These are phyloP conservation scores for Drosophila lowei DNA, from an alignment of 1,140 invertebrate genomes.

Conservation along the genomic window DNA sequence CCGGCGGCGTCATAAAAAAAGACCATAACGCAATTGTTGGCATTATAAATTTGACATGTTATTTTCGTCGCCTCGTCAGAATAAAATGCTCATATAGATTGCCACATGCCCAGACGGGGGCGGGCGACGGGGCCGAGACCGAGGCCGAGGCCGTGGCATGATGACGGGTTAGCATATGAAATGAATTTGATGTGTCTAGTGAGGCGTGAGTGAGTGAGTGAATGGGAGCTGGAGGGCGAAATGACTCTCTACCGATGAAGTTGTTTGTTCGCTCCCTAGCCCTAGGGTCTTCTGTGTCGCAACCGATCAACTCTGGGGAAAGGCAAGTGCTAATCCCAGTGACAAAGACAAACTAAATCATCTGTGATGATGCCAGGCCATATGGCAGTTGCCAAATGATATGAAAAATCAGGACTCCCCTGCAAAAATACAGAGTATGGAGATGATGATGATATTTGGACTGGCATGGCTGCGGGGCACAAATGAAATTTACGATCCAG, in stretches of 20 bases:
- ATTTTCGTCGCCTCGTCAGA: constrained; percentile 75
- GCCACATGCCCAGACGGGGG: constrained; percentile 40
- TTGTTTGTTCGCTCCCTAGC: background rate
- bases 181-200: constrained; percentile 41
- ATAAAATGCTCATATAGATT: constrained; percentile 55
- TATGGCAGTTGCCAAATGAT: background rate
- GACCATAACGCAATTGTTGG: constrained; percentile 69
- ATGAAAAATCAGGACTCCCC: background rate
- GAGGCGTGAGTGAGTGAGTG: constrained; percentile 14
- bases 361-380: background rate
- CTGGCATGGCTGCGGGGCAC: constrained; percentile 14
- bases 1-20: constrained; percentile 50
- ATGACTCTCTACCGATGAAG: background rate
- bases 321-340: constrained; percentile 14
- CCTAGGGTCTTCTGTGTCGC: background rate
- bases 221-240: background rate
- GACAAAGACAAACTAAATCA: constrained; percentile 24
- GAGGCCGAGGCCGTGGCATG: background rate
- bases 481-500: constrained; percentile 61
- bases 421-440: constrained; percentile 26
- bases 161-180: constrained; percentile 47
- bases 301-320: background rate
- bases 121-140: background rate
- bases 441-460: constrained; percentile 7
- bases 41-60: constrained; percentile 81